phyloP scores from a whole-genome alignment of 2,888 invertebrate genomes.

The Tethea ocularis region DNA sequence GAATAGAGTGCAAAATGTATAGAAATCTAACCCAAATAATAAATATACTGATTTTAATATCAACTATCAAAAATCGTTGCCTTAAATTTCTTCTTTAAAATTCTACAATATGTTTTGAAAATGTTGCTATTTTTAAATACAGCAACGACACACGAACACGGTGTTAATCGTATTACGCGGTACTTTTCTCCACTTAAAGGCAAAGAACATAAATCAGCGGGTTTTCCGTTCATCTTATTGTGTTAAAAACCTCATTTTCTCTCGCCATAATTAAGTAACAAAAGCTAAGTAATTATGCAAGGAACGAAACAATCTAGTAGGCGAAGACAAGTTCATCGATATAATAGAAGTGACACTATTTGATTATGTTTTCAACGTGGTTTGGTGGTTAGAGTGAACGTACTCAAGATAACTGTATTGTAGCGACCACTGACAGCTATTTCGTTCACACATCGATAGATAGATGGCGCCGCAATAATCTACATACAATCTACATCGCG shows the following conservation, averaged over 20 bases:
- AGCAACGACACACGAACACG: neutral
- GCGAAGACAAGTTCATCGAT: slow-evolving; percentile 31
- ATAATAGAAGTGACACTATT: slow-evolving; percentile 33
- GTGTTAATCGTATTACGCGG: neutral
- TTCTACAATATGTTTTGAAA: too few species aligned
- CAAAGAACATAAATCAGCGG: slow-evolving; percentile 51
- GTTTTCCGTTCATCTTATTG: slow-evolving; percentile 57
- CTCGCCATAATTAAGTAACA: slow-evolving; percentile 71
- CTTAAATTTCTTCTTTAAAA: too few species aligned
- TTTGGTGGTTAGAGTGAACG: neutral
- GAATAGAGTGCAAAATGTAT: too few species aligned
- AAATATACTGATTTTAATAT: too few species aligned
- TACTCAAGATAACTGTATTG: too few species aligned
- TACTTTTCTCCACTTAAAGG: slow-evolving; percentile 17
- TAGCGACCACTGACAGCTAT: too few species aligned
- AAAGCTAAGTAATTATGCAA: slow-evolving; percentile 77
- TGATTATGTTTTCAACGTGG: slow-evolving; percentile 4
- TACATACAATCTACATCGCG: too few species aligned
- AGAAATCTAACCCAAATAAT: too few species aligned
- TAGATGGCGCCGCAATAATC: too few species aligned
- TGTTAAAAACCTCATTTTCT: slow-evolving; percentile 67
- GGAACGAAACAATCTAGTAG: slow-evolving; percentile 71
- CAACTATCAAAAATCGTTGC: too few species aligned
- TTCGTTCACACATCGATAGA: too few species aligned
- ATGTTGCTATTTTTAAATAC: too few species aligned